phyloP scores from a whole-genome alignment of 2,113 vertebrate species.

The Halcyon malimbica region DNA sequence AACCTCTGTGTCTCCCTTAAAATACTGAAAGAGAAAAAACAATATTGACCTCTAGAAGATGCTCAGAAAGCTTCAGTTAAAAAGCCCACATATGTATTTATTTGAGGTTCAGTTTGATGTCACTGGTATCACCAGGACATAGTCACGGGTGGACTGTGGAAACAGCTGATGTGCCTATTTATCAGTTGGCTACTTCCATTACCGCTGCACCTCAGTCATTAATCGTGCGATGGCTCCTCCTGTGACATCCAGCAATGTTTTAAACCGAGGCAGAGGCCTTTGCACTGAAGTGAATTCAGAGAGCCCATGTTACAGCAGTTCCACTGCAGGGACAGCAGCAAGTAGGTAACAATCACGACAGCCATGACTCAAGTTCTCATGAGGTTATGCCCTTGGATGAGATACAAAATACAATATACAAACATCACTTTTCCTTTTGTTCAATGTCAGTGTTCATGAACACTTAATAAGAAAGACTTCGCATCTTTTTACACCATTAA shows the following conservation, averaged over 20 bases:
- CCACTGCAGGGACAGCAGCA: neutral
- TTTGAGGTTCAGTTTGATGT: neutral
- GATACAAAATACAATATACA: neutral
- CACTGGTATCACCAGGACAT: neutral
- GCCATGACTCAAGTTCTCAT: neutral
- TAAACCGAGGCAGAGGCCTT: neutral
- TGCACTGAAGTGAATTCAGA: neutral
- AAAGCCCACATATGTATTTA: neutral
- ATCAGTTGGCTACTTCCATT: neutral
- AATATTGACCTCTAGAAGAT: neutral
- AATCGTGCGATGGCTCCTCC: neutral
- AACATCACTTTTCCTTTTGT: neutral
- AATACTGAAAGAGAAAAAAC: neutral
- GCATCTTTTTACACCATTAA: constrained; percentile 34
- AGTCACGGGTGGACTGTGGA: neutral
- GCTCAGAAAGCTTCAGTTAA: neutral
- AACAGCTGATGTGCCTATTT: neutral
- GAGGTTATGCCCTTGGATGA: neutral
- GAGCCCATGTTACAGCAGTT: neutral
- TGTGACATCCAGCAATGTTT: neutral
- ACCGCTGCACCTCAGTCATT: neutral
- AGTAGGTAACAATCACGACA: neutral
- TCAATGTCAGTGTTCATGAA: neutral
- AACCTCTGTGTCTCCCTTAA: neutral
- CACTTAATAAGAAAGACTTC: neutral